Percentiles rank a stretch among this genome's conserved stretches.
These are phyloP conservation scores for Puntigrus tetrazona DNA, from an alignment of 2,113 vertebrate species.

Conservation along the genomic window DNA sequence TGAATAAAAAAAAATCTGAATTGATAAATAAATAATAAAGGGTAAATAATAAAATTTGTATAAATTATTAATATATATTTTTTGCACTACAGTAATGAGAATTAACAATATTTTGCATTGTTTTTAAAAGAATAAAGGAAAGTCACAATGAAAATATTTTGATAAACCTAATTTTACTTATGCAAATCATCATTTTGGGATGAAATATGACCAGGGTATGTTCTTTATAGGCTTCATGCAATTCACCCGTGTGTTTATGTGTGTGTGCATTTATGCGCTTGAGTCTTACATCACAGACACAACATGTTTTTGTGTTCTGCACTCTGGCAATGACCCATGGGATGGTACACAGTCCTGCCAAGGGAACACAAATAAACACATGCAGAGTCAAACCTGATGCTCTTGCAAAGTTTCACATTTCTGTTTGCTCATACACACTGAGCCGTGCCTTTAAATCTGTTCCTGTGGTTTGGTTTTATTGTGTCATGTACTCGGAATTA, in stretches of 20 bases:
- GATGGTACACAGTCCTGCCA: background rate
- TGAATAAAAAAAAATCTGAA: no score
- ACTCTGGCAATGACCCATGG: conserved; percentile 12
- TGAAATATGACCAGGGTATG: background rate
- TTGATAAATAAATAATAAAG: background rate
- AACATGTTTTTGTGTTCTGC: conserved; percentile 32
- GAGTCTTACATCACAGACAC: conserved; percentile 4
- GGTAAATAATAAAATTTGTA: background rate
- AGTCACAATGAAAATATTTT: background rate
- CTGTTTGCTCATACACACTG: background rate
- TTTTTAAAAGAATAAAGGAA: background rate
- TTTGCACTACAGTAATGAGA: background rate
- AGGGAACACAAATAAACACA: background rate
- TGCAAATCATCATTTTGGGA: background rate
- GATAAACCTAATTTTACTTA: background rate
- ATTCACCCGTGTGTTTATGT: background rate
- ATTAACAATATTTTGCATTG: background rate
- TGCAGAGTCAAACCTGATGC: background rate
- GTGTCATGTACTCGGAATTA: background rate
- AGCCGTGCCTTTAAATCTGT: conserved; percentile 23
- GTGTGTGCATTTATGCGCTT: background rate
- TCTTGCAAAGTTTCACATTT: conserved; percentile 14
- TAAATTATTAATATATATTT: background rate
- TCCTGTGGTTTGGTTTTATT: conserved; percentile 19
- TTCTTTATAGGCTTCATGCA: background rate